A percentile compares a stretch with the other conserved stretches of the same genome.
Evolutionary conservation across 2,888 invertebrate species (phyloP).

Genomic region (Digitonthophagus gazella): DNA sequence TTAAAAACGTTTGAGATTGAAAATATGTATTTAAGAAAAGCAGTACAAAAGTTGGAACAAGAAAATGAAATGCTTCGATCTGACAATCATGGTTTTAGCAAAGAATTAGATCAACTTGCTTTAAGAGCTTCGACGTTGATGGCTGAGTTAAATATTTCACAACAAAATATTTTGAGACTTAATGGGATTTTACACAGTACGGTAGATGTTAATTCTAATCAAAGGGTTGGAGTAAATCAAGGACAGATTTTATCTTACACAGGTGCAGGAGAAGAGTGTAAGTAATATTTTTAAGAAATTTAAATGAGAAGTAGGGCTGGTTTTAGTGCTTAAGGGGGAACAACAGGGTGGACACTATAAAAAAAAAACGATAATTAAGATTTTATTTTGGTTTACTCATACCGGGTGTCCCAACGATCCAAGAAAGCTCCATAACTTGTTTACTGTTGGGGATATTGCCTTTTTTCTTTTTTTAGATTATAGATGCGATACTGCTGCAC

Average conservation of each 20-base stretch:
- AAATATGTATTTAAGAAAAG: slow-evolving; percentile 15
- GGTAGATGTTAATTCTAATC: neutral
- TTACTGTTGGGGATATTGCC: too few relatives aligned
- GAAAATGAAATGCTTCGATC: slow-evolving; percentile 29
- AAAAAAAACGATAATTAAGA: too few relatives aligned
- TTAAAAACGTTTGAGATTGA: slow-evolving; percentile 8
- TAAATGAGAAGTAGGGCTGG: too few relatives aligned
- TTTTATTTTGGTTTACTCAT: too few relatives aligned
- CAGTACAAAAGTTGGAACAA: slow-evolving; percentile 23
- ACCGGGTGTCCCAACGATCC: too few relatives aligned
- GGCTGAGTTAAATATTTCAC: slow-evolving; percentile 33
- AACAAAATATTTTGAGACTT: slow-evolving; percentile 29
- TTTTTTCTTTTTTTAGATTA: too few relatives aligned
- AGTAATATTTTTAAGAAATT: too few relatives aligned
- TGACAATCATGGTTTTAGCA: slow-evolving; percentile 28
- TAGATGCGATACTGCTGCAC: too few relatives aligned
- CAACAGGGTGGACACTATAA: too few relatives aligned
- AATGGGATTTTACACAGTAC: slow-evolving; percentile 24
- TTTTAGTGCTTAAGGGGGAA: too few relatives aligned
- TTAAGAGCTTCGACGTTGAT: slow-evolving; percentile 30
- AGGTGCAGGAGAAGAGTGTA: slow-evolving; percentile 35
- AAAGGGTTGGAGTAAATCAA: neutral
- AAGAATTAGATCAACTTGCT: slow-evolving; percentile 35
- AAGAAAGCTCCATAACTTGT: too few relatives aligned
- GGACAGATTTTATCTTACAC: slow-evolving; percentile 22